Percentiles rank a stretch among this genome's conserved stretches.
Evolutionary conservation across 2,797 vertebrate genomes (phyloP).

Genomic region (Tapirus indicus): DNA sequence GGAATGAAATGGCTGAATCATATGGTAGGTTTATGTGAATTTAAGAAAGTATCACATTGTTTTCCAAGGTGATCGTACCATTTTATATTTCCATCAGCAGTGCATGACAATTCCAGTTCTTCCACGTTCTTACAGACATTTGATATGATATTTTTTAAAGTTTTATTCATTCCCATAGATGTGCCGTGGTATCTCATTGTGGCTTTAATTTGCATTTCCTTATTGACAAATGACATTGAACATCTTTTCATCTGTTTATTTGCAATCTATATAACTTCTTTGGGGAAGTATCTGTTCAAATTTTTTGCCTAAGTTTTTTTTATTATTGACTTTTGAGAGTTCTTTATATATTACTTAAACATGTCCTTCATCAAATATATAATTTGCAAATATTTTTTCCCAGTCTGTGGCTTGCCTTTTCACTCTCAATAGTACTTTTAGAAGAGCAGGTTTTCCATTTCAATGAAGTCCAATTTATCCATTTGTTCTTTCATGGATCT

Average conservation of each 20-base stretch:
- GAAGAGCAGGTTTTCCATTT: background rate
- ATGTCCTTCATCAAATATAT: background rate
- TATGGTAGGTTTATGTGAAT: background rate
- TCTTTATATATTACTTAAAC: background rate
- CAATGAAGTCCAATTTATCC: background rate
- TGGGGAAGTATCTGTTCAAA: background rate
- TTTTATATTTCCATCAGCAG: background rate
- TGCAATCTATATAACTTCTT: background rate
- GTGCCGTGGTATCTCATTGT: background rate
- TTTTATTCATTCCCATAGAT: background rate
- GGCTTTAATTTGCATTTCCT: constrained; percentile 14
- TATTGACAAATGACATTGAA: background rate
- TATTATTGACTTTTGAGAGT: constrained; percentile 2
- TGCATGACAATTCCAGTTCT: background rate
- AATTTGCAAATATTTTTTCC: background rate
- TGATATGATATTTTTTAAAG: background rate
- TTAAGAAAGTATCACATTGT: constrained; percentile 13
- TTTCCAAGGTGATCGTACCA: background rate
- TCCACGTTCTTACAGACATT: background rate
- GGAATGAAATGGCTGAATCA: background rate
- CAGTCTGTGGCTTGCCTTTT: background rate
- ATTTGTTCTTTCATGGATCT: background rate
- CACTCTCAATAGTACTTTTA: background rate
- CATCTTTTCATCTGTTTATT: constrained; percentile 34
- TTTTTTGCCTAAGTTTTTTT: background rate